Base-by-base conservation (phyloP, 2,113 vertebrate genomes). In the Loxodonta africana region DNA sequence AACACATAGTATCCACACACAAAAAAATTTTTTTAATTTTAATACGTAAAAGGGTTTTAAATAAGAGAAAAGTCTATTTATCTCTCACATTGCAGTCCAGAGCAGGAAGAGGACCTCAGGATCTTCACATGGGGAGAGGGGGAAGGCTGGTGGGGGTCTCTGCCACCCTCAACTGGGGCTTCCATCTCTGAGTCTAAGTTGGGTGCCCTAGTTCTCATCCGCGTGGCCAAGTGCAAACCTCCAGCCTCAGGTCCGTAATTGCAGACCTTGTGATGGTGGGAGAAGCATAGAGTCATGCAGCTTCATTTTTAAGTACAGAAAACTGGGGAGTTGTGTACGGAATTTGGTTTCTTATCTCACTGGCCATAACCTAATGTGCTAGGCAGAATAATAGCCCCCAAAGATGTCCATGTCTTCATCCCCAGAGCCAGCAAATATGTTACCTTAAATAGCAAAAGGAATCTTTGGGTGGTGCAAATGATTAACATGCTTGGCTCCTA, bases 221-320 rank as follows among this genome's bases (percentile, higher is more conserved):
- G 11, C 26, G 2, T 18, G 60, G n/a, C 53, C 44, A 23, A 44
- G 9, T n/a, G 33, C 6, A 46, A 9, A 17, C 57, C 51, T 57
- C n/a, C 37, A 9, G 67, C 44, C 30, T 8, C 18, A 6, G 17
- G 10, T 33, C 89, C 67, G 67, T 60, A 46, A 33, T 1, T 44
- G 17, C 30, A 15, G 17, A 8, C 20, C 8, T 46, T 12, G 26
- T 21, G 46, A 73, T 30, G 65, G 26, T 8, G 44, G 9, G 8
- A 23, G 37, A n/a, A 4, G 10, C 0, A 0, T 5, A 12, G 21
- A 26, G 21, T 28, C 0, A 0, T 0, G 3, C 1, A 7, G 30
- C 37, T 78, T 23, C 57, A 5, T 44, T 46, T 57, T 77, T 21
- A 37, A 48, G 25, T 8, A 41, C 12, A 17, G 51, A 65, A 63